Base-by-base conservation (phyloP, 2,797 vertebrate genomes). In the Miichthys miiuy region DNA sequence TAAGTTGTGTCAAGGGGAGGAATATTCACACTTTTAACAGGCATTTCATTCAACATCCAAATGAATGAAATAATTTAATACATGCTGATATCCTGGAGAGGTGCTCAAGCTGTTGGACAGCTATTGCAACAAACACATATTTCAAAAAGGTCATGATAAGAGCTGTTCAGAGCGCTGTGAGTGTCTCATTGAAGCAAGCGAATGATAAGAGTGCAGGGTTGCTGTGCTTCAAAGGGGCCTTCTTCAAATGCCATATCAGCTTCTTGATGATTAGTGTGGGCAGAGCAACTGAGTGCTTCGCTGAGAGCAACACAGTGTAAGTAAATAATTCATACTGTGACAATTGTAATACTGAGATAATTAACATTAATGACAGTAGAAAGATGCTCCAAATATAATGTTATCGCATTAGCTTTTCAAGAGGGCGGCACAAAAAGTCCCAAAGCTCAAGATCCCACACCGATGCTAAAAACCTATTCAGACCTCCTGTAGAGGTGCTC, bases 141-240 rank as follows among this genome's bases (percentile, higher is more conserved):
- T 87, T 82, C 13, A 69, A 62, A 80, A 72, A 75, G 75, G 77
- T 69, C 72, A 70, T 17, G 68, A 72, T 70, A 66, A 84, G 65
- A 77, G 77, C 57, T 38, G 16, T 48, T 79, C 60, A 68, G 38
- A 72, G 25, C 17, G 60, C 4, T 12, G 25, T 38, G 30, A 68
- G 50, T 60, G 65, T 68, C 55, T 87, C 57, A 38, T 6, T 57
- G 47, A 42, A 75, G 60, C n/a, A 38, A 42, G 48, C 42, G 48
- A 70, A 48, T 54, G 62, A 77, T 52, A 23, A 77, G 76, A 51
- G 56, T 51, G 44, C 48, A 76, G 34, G 13, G 12, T 38, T 18
- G 38, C 52, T 58, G 46, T 27, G 57, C 66, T 81, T 81, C 63
- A 76, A 84, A 76, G n/a, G 44, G 0, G 6, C 34, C 11, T 54